These are phyloP conservation scores for Hypolimnas misippus DNA, from an alignment of 2,888 invertebrate species.

Conservation along the genomic window DNA sequence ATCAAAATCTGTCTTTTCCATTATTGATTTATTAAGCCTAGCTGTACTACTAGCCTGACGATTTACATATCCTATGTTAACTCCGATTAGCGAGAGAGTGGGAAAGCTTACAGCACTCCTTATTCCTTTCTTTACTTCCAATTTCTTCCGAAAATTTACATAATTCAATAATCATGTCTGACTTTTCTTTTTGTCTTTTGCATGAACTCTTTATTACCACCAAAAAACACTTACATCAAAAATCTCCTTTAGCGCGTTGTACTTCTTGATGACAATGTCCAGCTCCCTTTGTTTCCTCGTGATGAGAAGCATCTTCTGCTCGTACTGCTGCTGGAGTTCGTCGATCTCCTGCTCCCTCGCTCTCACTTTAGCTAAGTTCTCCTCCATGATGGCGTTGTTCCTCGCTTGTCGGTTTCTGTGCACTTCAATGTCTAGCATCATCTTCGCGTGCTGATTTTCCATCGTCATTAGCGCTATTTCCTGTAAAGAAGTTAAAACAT, in stretches of 20 bases:
- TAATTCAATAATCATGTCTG: too few species aligned
- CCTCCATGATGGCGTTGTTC: slow-evolving; percentile 63
- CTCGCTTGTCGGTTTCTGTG: slow-evolving; percentile 68
- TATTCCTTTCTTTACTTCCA: too few species aligned
- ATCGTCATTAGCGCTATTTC: slow-evolving; percentile 81
- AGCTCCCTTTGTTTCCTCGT: slow-evolving; percentile 71
- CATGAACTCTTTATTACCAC: too few species aligned
- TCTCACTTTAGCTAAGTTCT: slow-evolving; percentile 56
- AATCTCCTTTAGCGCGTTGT: slow-evolving; percentile 44
- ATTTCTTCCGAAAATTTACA: too few species aligned
- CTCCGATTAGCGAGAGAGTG: too few species aligned
- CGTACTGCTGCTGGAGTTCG: slow-evolving; percentile 61
- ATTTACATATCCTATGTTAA: too few species aligned
- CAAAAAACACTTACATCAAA: too few species aligned
- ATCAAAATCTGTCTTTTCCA: too few species aligned
- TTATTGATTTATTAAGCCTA: too few species aligned
- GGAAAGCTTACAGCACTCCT: too few species aligned
- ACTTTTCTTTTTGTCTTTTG: too few species aligned
- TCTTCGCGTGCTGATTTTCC: slow-evolving; percentile 84
- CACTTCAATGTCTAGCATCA: slow-evolving; percentile 84
- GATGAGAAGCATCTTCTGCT: slow-evolving; percentile 58
- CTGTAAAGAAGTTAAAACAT: slow-evolving; percentile 49
- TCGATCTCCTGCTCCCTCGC: slow-evolving; percentile 68
- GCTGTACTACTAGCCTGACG: too few species aligned
- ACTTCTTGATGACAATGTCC: slow-evolving; percentile 69